Conservation (phyloP, 2,113 vertebrate genomes). For the Dascyllus trimaculatus region DNA sequence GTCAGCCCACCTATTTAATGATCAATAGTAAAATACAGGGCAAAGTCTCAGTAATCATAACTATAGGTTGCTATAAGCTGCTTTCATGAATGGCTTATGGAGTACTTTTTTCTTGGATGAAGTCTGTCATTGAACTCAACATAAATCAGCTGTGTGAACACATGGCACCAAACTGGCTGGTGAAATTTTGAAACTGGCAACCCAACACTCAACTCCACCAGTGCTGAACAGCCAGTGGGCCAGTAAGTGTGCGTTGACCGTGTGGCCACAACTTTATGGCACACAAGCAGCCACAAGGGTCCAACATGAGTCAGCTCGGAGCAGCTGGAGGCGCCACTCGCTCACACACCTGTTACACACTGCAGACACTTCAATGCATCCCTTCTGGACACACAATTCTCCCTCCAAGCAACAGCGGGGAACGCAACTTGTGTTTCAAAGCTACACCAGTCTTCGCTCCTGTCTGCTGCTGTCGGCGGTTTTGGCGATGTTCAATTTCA, state of each 20-base stretch:
- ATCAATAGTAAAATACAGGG: too few species aligned
- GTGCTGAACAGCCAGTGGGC: too few species aligned
- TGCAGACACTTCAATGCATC: conserved; percentile 2
- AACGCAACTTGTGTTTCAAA: conserved; percentile 7
- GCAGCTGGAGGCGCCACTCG: conserved; percentile 56
- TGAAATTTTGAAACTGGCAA: too few species aligned
- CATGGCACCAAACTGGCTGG: too few species aligned
- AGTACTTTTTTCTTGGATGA: too few species aligned
- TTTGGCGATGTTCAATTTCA: background rate
- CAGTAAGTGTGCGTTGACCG: background rate
- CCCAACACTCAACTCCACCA: too few species aligned
- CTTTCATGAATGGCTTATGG: too few species aligned
- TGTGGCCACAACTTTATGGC: conserved; percentile 10
- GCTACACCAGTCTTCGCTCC: background rate
- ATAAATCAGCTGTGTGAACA: too few species aligned
- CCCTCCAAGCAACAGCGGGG: conserved; percentile 10
- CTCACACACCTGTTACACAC: conserved; percentile 58
- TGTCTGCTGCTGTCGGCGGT: conserved; percentile 6
- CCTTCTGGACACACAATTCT: conserved; percentile 18
- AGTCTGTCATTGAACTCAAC: too few species aligned
- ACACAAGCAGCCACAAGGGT: conserved; percentile 33
- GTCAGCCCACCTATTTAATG: too few species aligned
- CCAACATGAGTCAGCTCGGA: conserved; percentile 43
- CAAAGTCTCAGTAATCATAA: too few species aligned
- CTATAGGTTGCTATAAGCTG: too few species aligned